A percentile compares a stretch with the other conserved stretches of the same genome.
Evolutionary conservation across 2,888 invertebrate species (phyloP).

Genomic region (Calliopum simillimum): DNA sequence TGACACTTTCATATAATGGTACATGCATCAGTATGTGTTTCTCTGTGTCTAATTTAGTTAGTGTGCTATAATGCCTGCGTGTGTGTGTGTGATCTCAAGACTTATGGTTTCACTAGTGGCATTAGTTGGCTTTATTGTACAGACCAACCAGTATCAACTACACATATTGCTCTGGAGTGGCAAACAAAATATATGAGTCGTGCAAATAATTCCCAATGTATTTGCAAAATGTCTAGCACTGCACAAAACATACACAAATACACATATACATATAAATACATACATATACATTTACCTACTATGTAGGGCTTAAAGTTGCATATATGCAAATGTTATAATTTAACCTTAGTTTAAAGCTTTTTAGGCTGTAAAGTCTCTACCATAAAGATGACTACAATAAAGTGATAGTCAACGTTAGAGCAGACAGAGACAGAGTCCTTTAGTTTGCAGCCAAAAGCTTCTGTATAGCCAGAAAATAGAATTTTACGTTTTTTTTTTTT

Average conservation of each 20-base stretch:
- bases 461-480: constrained; percentile 17
- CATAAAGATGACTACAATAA: neutral
- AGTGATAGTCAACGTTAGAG: neutral
- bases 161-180: constrained; percentile 45
- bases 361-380: constrained; percentile 25
- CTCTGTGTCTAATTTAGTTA: constrained; percentile 7
- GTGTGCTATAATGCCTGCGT: neutral
- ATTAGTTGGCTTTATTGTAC: constrained; percentile 46
- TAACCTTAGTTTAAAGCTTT: constrained; percentile 35
- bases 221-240: constrained; percentile 56
- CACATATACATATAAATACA: constrained; percentile 28
- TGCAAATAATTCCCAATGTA: constrained; percentile 62
- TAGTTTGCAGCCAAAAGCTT: neutral
- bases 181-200: constrained; percentile 53
- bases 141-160: constrained; percentile 30
- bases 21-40: constrained; percentile 1
- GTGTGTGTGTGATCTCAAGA: constrained; percentile 47
- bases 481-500: constrained; percentile 9
- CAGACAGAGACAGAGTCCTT: neutral
- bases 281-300: neutral
- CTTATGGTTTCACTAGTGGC: constrained; percentile 60
- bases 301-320: neutral
- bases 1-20: neutral
- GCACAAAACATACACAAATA: constrained; percentile 36
- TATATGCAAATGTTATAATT: constrained; percentile 37